Conservation (phyloP, 2,797 vertebrate genomes). For the Hyperoplus immaculatus region DNA sequence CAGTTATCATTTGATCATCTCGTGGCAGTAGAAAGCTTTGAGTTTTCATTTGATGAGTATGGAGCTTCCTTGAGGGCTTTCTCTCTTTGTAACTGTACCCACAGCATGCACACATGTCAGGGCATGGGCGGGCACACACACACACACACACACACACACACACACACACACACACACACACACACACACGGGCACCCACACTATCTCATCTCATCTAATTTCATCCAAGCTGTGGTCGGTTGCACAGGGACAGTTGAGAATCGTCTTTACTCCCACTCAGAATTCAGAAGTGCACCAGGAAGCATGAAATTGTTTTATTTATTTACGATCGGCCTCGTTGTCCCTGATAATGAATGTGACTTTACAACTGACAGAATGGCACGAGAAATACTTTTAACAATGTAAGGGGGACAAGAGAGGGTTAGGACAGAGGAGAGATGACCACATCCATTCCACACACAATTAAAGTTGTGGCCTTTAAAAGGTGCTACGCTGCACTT, state of each 20-base stretch:
- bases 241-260: slow-evolving; percentile 76
- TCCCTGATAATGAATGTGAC: slow-evolving; percentile 75
- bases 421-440: background rate
- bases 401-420: background rate
- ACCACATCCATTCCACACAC: background rate
- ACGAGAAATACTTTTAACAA: slow-evolving; percentile 70
- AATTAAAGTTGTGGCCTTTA: slow-evolving; percentile 6
- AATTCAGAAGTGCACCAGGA: slow-evolving; percentile 72
- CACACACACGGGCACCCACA: slow-evolving; percentile 32
- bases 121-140: slow-evolving; percentile 6
- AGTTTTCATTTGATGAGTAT: slow-evolving; percentile 55
- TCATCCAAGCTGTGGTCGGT: slow-evolving; percentile 68
- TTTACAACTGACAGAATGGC: slow-evolving; percentile 57
- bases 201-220: slow-evolving; percentile 68
- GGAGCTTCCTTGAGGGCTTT: slow-evolving; percentile 47
- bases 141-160: slow-evolving; percentile 6
- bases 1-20: slow-evolving; percentile 55
- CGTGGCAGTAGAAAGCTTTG: slow-evolving; percentile 46
- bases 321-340: slow-evolving; percentile 78
- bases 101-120: slow-evolving; percentile 24
- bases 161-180: slow-evolving; percentile 20
- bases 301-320: slow-evolving; percentile 84
- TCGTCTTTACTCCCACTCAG: slow-evolving; percentile 68
- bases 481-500: background rate
- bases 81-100: slow-evolving; percentile 52